These are phyloP conservation scores for Hypomecis punctinalis DNA, from an alignment of 2,888 invertebrate genomes.

Conservation along the genomic window DNA sequence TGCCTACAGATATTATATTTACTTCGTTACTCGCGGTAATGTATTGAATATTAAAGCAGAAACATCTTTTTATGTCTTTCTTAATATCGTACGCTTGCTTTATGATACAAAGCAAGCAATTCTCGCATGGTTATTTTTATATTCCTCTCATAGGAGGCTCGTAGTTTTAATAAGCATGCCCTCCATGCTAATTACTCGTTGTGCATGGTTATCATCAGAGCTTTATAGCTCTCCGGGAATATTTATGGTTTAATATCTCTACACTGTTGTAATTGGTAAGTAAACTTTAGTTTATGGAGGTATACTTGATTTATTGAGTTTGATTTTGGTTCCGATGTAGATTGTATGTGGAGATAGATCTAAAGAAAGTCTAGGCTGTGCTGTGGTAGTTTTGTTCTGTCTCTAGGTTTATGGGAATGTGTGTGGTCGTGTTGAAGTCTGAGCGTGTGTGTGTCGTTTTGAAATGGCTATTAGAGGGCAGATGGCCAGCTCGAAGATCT, in stretches of 20 bases:
- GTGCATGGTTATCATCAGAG: conserved; percentile 51
- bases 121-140: conserved; percentile 13
- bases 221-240: conserved; percentile 46
- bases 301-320: conserved; percentile 23
- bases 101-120: not conserved
- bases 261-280: conserved; percentile 48
- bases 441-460: too few relatives aligned
- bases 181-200: conserved; percentile 41
- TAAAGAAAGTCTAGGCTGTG: conserved; percentile 6
- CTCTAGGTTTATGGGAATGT: not conserved
- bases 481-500: too few relatives aligned
- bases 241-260: conserved; percentile 53
- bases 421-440: too few relatives aligned
- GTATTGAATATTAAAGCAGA: too few relatives aligned
- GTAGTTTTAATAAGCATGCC: conserved; percentile 38
- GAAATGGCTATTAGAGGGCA: too few relatives aligned
- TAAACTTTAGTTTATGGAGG: conserved; percentile 31
- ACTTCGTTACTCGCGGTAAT: too few relatives aligned
- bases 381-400: not conserved
- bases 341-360: conserved; percentile 13
- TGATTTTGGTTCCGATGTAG: conserved; percentile 26
- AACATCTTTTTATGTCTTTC: too few relatives aligned
- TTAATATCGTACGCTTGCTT: too few relatives aligned
- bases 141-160: conserved; percentile 24
- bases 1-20: too few relatives aligned